These are phyloP conservation scores for Oryzias woworae DNA, from an alignment of 2,113 vertebrate species.

Conservation along the genomic window DNA sequence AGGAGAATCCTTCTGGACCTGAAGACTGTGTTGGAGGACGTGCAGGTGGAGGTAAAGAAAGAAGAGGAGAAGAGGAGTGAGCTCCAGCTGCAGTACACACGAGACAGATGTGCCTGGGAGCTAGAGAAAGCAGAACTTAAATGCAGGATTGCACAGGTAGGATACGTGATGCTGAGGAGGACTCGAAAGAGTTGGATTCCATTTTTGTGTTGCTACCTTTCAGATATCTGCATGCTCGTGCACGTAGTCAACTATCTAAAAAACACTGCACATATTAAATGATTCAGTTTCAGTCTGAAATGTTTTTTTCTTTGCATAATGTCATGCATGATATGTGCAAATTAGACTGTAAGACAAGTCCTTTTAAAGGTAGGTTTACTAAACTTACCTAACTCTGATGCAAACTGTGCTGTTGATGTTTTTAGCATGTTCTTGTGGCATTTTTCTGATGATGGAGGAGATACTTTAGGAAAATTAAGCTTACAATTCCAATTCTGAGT, in stretches of 20 bases:
- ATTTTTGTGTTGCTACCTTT: not conserved
- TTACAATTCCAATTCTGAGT: too few species aligned
- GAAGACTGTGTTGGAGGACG: conserved; percentile 72
- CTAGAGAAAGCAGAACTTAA: conserved; percentile 77
- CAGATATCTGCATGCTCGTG: not conserved
- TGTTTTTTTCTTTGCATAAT: too few species aligned
- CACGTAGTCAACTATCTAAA: not conserved
- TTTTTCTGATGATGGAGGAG: too few species aligned
- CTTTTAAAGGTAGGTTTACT: too few species aligned
- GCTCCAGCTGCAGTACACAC: conserved; percentile 76
- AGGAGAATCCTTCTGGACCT: conserved; percentile 73
- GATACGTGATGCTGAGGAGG: not conserved
- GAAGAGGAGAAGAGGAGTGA: conserved; percentile 74
- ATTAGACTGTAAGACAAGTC: too few species aligned
- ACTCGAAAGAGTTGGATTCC: not conserved
- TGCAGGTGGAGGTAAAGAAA: conserved; percentile 74
- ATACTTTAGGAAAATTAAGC: too few species aligned
- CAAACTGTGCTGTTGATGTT: too few species aligned
- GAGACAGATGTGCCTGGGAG: conserved; percentile 76
- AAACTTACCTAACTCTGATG: too few species aligned
- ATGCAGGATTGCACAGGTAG: conserved; percentile 75
- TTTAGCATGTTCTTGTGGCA: too few species aligned
- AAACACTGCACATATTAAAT: not conserved
- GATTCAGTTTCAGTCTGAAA: not conserved
- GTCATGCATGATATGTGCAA: too few species aligned